Evolutionary conservation across 2,888 invertebrate species (phyloP).

Genomic region (Cenopis cana): DNA sequence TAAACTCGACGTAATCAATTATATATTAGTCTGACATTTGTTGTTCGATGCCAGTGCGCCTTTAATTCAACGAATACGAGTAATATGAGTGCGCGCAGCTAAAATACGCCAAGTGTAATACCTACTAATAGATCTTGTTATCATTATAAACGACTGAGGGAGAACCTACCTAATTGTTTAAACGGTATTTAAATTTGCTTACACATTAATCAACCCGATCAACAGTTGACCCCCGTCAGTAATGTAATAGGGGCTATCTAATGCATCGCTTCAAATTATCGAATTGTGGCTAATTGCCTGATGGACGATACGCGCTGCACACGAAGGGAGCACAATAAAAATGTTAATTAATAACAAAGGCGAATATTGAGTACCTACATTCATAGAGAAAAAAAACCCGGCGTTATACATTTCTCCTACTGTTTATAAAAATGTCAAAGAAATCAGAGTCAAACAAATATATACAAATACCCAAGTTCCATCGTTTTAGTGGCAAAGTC

Average conservation of each 20-base stretch:
- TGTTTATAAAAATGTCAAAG: too few relatives aligned
- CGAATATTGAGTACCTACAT: neutral
- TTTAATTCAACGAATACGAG: too few relatives aligned
- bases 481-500: too few relatives aligned
- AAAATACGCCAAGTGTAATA: neutral
- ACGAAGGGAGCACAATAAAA: neutral
- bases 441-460: too few relatives aligned
- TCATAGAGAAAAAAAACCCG: too few relatives aligned
- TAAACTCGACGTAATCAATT: too few relatives aligned
- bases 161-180: constrained; percentile 13
- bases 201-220: constrained; percentile 24
- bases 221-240: constrained; percentile 16
- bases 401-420: too few relatives aligned
- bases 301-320: constrained; percentile 9
- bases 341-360: neutral
- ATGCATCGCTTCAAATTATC: constrained; percentile 25
- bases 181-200: constrained; percentile 24
- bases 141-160: constrained; percentile 4
- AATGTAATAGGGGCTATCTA: constrained; percentile 24
- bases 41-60: too few relatives aligned
- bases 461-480: too few relatives aligned
- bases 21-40: too few relatives aligned
- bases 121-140: neutral
- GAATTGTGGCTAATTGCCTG: constrained; percentile 30
- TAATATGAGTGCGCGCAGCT: too few relatives aligned